Evolutionary conservation across 2,113 vertebrate genomes (phyloP), one percentile per base, ranked within the genome.

Genomic region (Rafetus swinhoei): DNA sequence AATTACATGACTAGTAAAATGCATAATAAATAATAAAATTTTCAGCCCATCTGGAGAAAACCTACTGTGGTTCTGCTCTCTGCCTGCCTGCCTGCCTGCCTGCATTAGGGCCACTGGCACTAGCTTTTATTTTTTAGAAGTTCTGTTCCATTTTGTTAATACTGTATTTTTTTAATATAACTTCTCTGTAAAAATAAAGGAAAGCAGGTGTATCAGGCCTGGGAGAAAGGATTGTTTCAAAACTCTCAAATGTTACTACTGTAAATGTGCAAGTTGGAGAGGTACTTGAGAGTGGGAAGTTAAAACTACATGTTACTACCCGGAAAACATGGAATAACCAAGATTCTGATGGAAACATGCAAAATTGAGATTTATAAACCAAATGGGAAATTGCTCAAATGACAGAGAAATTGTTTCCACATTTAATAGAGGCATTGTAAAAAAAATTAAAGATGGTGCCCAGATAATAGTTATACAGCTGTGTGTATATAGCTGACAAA

Each of bases 21-120:
- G 50, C 86, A 92, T 94, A 96, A 91, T 93, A 89, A 92, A 91
- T 97, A 94, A 87, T 94, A 95, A n/a, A 6, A 90, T 96, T 94
- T 96, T 94, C 85, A 95, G 81, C 87, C 72, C 69, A 86, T 52
- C 87, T 35, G 0, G n/a, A 80, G 50, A 65, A 92, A 96, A 95
- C 5, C 53, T 81, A 5, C 76, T 35, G 62, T 88, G 9, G 82
- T 76, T 80, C 82, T 53, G 94, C 19, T 87, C 83, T 88, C 87
- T 90, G 69, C 54, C 7, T 96, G 62, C 80, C 72, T 54, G 39
- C 45, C 45, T 45, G 45, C 45, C 45, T 45, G 45, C 45, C 45
- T 45, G 45, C 45, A 45, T 79, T 60, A n/a, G 85, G 35, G 79
- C 84, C 90, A 83, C 93, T 88, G 55, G 93, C 65, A 86, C 92